Evolutionary conservation across 2,888 invertebrate species (phyloP).

Genomic region (Synanthedon myopaeformis): DNA sequence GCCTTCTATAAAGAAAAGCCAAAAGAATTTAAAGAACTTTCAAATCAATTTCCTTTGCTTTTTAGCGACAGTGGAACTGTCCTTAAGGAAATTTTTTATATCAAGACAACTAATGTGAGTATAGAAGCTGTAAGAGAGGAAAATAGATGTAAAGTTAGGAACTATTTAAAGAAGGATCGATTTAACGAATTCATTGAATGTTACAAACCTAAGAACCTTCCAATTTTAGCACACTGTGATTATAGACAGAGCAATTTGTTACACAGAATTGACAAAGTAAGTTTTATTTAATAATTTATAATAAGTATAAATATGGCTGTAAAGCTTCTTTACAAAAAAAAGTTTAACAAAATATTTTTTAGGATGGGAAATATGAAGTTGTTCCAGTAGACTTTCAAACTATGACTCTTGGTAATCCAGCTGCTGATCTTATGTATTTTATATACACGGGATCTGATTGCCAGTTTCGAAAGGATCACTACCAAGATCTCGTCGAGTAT

Average conservation of each 20-base stretch:
- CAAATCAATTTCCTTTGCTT: background rate
- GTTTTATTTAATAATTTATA: background rate
- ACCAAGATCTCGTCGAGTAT: too few relatives aligned
- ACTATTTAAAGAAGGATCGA: background rate
- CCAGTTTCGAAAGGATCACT: too few relatives aligned
- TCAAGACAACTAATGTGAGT: background rate
- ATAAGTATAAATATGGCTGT: too few relatives aligned
- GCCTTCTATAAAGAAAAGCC: conserved; percentile 24
- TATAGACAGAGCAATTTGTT: conserved; percentile 18
- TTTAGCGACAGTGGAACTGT: background rate
- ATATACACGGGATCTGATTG: too few relatives aligned
- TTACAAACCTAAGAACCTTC: background rate
- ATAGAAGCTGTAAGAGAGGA: background rate
- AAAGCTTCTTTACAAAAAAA: too few relatives aligned
- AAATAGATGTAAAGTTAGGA: background rate
- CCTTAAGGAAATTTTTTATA: background rate
- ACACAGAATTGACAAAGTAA: conserved; percentile 3
- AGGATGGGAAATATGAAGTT: too few relatives aligned
- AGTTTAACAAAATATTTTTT: too few relatives aligned
- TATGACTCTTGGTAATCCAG: too few relatives aligned
- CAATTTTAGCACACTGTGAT: conserved; percentile 15
- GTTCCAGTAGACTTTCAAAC: too few relatives aligned
- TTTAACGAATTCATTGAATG: background rate
- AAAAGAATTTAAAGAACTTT: conserved; percentile 15
- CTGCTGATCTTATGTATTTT: too few relatives aligned